phyloP scores from a whole-genome alignment of 1,140 invertebrate genomes.

The Triops longicaudatus region DNA sequence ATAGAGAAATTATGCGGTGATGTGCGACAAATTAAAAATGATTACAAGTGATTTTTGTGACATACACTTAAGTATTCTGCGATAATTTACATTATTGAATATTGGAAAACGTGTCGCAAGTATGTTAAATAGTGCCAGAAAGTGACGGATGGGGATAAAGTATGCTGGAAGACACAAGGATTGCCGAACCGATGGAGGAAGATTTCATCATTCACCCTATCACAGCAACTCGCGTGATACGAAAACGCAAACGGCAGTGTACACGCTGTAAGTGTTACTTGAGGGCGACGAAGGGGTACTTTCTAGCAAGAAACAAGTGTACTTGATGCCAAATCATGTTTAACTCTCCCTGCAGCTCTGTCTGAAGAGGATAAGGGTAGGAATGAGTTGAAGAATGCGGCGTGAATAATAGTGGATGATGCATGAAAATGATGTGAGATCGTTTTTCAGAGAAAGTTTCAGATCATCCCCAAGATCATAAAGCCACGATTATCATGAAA shows the following conservation, averaged over 20 bases:
- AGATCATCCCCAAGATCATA: not conserved
- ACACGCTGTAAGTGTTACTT: slow-evolving; percentile 26
- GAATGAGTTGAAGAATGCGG: not conserved
- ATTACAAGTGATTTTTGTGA: too few species aligned
- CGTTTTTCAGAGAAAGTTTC: not conserved
- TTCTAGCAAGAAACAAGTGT: too few species aligned
- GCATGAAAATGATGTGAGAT: not conserved
- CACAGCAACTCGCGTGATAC: slow-evolving; percentile 24
- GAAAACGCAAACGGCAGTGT: slow-evolving; percentile 28
- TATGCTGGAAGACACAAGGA: not conserved
- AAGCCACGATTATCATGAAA: not conserved
- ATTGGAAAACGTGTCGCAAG: too few species aligned
- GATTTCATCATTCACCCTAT: slow-evolving; percentile 28
- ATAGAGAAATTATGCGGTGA: too few species aligned
- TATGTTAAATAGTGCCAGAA: too few species aligned
- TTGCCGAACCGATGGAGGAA: slow-evolving; percentile 16
- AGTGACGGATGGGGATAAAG: not conserved
- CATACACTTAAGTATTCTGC: too few species aligned
- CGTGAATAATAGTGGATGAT: not conserved
- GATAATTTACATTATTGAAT: too few species aligned
- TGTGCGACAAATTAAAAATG: too few species aligned
- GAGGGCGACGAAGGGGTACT: too few species aligned
- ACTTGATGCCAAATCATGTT: too few species aligned
- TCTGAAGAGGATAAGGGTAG: not conserved
- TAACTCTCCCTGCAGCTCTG: too few species aligned